Base-by-base conservation (phyloP, 2,888 invertebrate species). In the Dorcus hopei region DNA sequence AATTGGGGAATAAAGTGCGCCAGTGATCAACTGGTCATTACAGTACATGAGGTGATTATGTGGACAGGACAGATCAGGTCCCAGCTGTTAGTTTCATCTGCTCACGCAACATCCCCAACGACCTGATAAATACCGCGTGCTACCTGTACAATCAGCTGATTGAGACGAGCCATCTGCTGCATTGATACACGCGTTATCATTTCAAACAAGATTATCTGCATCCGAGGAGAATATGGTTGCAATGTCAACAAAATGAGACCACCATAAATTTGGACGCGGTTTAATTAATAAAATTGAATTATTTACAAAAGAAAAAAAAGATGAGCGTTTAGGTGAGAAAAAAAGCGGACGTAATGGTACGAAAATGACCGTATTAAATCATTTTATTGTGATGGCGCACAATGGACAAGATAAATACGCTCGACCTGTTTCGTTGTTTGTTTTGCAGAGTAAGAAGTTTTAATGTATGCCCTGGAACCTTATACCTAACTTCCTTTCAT, bases 51-150 rank as follows among this genome's bases (percentile, higher is more conserved):
- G 61, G 60, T 65, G 63, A 63, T 67, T 63, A 66, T 62, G 50
- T 57, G 14, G 14, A 14, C 14, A 14, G 59, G 58, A 64, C 57
- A 61, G 59, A 65, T 64, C 65, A 63, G 55, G 61, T 64, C 61
- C 65, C 67, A 67, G 67, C 67, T 67, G 67, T 67, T 63, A 58
- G 55, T 54, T 64, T 67, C 67, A 67, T 67, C 67, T 67, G 67
- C 65, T 67, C 67, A 67, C 67, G 67, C 67, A 67, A 67, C 63
- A 65, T 64, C 65, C 60, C 59, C 26, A 26, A 52, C 56, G 60
- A 52, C 54, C 54, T 53, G 60, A 62, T 62, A 62, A 62, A 62
- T 19, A 40, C 51, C 26, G 51, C 40, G 51, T 51, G 38, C 51
- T 51, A 51, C 51, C 51, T 51, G 51, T 39, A 19, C 45, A 14